A percentile compares a stretch with the other conserved stretches of the same genome.
These are phyloP conservation scores for Isichthys henryi DNA, from an alignment of 2,113 vertebrate species.

Conservation along the genomic window DNA sequence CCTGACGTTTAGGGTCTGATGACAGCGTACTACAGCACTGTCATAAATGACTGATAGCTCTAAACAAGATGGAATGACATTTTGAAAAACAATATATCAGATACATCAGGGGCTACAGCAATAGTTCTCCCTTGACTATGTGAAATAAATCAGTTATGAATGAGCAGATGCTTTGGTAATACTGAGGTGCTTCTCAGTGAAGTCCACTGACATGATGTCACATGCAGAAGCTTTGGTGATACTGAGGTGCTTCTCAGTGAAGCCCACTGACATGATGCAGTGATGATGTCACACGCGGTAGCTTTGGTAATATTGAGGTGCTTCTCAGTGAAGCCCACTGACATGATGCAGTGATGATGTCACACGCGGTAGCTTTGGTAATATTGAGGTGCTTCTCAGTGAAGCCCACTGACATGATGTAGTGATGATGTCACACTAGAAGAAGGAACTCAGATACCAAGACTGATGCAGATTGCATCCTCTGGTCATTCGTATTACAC, in stretches of 20 bases:
- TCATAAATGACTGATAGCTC: neutral
- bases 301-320: neutral
- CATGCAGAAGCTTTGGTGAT: rapidly evolving
- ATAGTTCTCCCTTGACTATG: neutral
- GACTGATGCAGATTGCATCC: neutral
- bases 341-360: too few species aligned
- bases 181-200: neutral
- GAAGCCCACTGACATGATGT: neutral
- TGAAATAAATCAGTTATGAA: neutral
- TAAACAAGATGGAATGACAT: neutral
- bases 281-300: too few species aligned
- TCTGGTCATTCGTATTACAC: neutral
- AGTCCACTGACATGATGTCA: neutral
- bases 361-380: too few species aligned
- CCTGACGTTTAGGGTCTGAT: neutral
- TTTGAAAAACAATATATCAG: neutral
- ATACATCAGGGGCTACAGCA: neutral
- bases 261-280: neutral
- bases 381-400: neutral
- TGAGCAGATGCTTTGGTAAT: neutral
- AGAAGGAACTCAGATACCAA: neutral
- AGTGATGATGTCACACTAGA: neutral
- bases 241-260: neutral
- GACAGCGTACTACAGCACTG: neutral
- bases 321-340: too few species aligned